Conservation (phyloP, 2,113 vertebrate species). For the Antechinus flavipes region DNA sequence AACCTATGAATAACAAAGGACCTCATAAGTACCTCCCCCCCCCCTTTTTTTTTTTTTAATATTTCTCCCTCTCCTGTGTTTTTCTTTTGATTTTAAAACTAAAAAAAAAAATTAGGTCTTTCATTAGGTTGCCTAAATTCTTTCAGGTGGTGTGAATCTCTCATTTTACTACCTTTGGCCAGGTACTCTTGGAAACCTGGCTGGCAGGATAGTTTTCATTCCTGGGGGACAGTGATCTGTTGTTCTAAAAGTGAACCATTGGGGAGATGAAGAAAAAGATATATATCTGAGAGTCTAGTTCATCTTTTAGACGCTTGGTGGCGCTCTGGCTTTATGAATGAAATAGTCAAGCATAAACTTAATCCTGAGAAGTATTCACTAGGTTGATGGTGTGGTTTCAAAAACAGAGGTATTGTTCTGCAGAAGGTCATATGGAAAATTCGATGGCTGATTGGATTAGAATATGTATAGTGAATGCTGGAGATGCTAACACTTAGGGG, state of each 20-base stretch:
- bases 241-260: neutral
- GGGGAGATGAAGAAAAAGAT: neutral
- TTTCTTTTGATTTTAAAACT: neutral
- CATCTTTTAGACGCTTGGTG: constrained; percentile 84
- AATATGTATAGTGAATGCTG: constrained; percentile 71
- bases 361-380: constrained; percentile 10
- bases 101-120: neutral
- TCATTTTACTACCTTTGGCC: rapidly evolving
- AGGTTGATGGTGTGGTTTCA: constrained; percentile 66
- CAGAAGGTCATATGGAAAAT: constrained; percentile 78
- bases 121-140: neutral
- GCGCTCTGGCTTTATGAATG: constrained; percentile 83
- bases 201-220: neutral
- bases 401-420: constrained; percentile 72
- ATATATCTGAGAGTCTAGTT: constrained; percentile 45
- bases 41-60: no score
- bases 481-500: constrained; percentile 69
- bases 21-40: neutral
- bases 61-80: neutral
- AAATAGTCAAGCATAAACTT: neutral
- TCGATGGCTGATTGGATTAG: constrained; percentile 73
- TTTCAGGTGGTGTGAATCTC: neutral
- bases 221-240: constrained; percentile 3
- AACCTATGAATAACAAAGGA: neutral
- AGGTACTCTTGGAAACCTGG: neutral